Evolutionary conservation across 2,797 vertebrate species (phyloP), one percentile per base, ranked within the genome.

Genomic region (Platyrinchus mystaceus): DNA sequence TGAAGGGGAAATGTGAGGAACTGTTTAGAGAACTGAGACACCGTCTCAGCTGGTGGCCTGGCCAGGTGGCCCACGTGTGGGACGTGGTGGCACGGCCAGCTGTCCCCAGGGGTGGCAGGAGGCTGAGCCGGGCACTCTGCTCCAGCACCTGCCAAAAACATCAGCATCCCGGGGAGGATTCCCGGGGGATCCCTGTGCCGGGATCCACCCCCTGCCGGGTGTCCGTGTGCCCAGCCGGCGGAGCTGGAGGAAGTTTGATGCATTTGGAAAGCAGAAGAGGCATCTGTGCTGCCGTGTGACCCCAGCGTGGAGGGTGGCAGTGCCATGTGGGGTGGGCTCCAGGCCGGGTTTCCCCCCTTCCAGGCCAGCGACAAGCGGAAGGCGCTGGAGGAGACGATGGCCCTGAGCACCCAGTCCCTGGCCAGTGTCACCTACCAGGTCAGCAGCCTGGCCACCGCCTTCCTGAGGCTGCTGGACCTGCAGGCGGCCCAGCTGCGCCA

Each of bases 341-440:
- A 53, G 52, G 12, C 10, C 24, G 43, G 12, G 15, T 47, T 47
- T 47, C 6, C 23, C 23, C 44, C 52, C 12, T 74, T 94, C 63
- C 95, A 99, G 99, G 98, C 98, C 5, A 92, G 98, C 5, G 98
- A 99, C 97, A 98, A 98, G 50, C 77, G 90, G 53, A 98, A 98
- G 93, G 99, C 98, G 0, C 74, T 99, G 36, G 98, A 99, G 81
- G 98, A 99, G 96, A 98, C 99, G 84, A 99, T 99, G 97, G 98
- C 98, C 7, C 96, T 99, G 93, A 97, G 98, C 32, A 96, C 97
- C 3, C 99, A 99, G 97, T 98, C 99, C 9, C 97, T 99, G 97
- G 99, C 99, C 97, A 99, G 98, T 0, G 98, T 99, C 43, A 97
- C 98, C 8, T 99, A 98, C 95, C 99, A 99, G 97, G 98, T 99